Evolutionary conservation across 2,113 vertebrate species (phyloP), one percentile per base, ranked within the genome.

Genomic region (Pachypanchax playfairii): DNA sequence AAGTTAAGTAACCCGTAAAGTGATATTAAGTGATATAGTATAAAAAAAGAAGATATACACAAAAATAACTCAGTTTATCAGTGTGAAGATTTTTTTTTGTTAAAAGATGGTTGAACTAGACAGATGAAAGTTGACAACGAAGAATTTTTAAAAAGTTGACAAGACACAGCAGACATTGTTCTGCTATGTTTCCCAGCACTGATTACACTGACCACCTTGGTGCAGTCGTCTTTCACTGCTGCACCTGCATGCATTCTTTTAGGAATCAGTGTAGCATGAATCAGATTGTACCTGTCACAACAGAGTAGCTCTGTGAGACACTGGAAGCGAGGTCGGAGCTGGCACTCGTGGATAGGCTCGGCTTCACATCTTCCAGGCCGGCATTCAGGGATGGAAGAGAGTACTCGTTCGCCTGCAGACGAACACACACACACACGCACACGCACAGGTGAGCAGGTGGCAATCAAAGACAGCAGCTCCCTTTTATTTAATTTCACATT

Each of bases 281-380:
- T 85, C 72, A 66, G 47, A 79, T 78, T 83, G 86, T 91, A 92
- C 91, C 91, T 91, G 91, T 91, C 81, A 98, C 96, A 86, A 99
- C 97, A 56, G 96, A 97, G 91, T 99, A 99, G 86, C 94, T 96
- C 93, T 99, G 97, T 92, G 97, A 97, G 85, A 99, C 96, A 65
- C 97, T 98, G 92, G 93, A 96, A 84, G 95, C 95, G 90, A 98
- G 93, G 87, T 99, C 97, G 26, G 95, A 94, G 91, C 95, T 97
- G 91, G 94, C 92, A 87, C 96, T 95, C 85, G 92, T 93, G 89
- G 97, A 96, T 88, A 99, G 93, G 94, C 95, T 97, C 53, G 96
- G 97, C 92, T 99, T 99, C 90, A 98, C 96, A 92, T 99, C 97
- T 90, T 99, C 97, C 87, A 97, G 93, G 87, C 96, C 95, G 67